Percentiles rank a stretch among this genome's conserved stretches.
These are phyloP conservation scores for Platygyra sinensis DNA, from an alignment of 64 coral and sea anemone genomes.

Conservation along the genomic window DNA sequence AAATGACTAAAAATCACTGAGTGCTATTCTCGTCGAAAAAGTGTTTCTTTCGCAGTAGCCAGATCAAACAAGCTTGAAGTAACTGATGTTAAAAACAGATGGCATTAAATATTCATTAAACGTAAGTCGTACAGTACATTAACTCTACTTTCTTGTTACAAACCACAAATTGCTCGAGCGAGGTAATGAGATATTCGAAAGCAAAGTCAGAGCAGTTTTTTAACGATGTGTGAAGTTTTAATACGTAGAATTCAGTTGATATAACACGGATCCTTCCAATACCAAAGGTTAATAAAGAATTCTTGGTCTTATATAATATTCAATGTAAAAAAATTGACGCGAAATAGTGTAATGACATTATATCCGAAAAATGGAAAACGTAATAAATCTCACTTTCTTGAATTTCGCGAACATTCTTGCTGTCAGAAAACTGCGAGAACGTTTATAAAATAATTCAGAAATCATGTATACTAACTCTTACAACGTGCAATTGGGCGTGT, in stretches of 20 bases:
- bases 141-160: constrained; percentile 12
- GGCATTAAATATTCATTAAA: constrained; percentile 25
- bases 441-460: background rate
- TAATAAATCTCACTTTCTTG: too few relatives aligned
- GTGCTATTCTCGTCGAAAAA: background rate
- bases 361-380: too few relatives aligned
- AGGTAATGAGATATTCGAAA: background rate
- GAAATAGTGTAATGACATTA: too few relatives aligned
- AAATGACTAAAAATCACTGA: background rate
- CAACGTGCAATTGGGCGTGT: background rate
- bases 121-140: constrained; percentile 11
- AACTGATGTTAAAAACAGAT: background rate
- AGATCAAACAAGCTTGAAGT: constrained; percentile 2
- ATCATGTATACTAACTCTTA: background rate
- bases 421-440: too few relatives aligned
- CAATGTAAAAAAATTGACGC: too few relatives aligned
- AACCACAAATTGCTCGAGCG: constrained; percentile 27
- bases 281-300: too few relatives aligned
- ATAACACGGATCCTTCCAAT: too few relatives aligned
- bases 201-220: background rate
- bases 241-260: too few relatives aligned
- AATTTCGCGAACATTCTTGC: too few relatives aligned
- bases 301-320: too few relatives aligned
- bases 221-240: background rate
- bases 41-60: background rate